These are phyloP conservation scores for Drosophila infuscata DNA, from an alignment of 2,888 invertebrate genomes.

Conservation along the genomic window DNA sequence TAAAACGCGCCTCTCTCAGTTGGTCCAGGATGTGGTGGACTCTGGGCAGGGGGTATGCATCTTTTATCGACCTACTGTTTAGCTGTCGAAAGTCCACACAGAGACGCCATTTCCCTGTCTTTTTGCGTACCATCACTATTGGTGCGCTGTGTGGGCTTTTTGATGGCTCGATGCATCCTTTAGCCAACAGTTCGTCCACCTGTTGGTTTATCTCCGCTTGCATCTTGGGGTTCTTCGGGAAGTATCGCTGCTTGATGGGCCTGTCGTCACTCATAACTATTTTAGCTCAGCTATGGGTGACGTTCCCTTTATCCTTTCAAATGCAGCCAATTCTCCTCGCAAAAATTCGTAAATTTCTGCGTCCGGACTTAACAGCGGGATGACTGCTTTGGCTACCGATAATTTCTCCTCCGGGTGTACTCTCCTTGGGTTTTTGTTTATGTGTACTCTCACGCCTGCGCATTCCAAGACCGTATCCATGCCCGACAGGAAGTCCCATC, in stretches of 20 bases:
- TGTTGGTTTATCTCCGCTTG: conserved; percentile 13
- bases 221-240: conserved; percentile 1
- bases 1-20: conserved; percentile 17
- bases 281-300: no score
- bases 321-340: no score
- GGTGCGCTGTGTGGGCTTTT: conserved; percentile 26
- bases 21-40: background rate
- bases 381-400: no score
- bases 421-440: no score
- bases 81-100: conserved; percentile 34
- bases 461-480: no score
- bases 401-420: no score
- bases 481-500: no score
- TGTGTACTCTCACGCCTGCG: background rate
- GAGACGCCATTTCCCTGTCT: conserved; percentile 23
- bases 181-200: conserved; percentile 9
- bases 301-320: no score
- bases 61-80: conserved; percentile 6
- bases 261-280: conserved; percentile 2
- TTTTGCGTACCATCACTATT: conserved; percentile 24
- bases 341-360: no score
- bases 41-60: background rate
- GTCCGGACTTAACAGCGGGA: no score
- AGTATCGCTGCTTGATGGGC: conserved; percentile 10
- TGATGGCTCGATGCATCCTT: conserved; percentile 30